Base-by-base conservation (phyloP, 2,888 invertebrate genomes). In the Chrysotoxum bicinctum region DNA sequence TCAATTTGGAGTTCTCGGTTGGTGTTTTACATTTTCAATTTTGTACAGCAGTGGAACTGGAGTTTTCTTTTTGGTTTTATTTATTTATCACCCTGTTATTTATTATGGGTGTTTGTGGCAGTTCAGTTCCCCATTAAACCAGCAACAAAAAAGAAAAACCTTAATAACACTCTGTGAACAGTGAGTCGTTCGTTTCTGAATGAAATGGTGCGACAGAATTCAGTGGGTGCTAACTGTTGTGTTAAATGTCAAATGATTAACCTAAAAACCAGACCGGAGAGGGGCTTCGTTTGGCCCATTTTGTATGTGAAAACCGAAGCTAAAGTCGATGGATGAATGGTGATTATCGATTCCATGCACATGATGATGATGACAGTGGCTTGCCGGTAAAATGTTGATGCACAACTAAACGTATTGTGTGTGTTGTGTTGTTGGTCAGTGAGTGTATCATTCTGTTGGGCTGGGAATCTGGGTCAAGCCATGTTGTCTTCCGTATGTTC, bases 211-310 rank as follows among this genome's bases (percentile, higher is more conserved):
- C 16, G 43, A 26, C 54, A 78, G 32, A 64, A 72, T 66, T 43
- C 73, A 60, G 66, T 45, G 72, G 60, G 78, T 69, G 78, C 78
- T 77, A 82, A 77, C 73, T 78, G 78, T 62, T 69, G 83, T 83
- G 78, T 78, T 74, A 77, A 83, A 78, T 78, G 83, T 83, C 83
- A 78, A 64, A 83, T 78, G 78, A 83, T 78, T 83, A 83, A 83
- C 73, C 78, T 68, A 75, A 78, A 78, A 74, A 73, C 30, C 37
- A 45, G 40, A 10, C 40, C 26, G 37, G 48, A 54, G 43, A 76
- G 68, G 62, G 48, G 50, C 60, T 60, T 73, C 66, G 21, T 66
- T 62, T 62, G 68, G 68, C 23, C 21, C 21, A 45, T 45, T 75
- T 66, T n/a, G 1, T n/a, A 30, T 10, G 50, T 16, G 21, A 14